Evolutionary conservation across 2,113 vertebrate genomes (phyloP).

Genomic region (Clarias batrachus): DNA sequence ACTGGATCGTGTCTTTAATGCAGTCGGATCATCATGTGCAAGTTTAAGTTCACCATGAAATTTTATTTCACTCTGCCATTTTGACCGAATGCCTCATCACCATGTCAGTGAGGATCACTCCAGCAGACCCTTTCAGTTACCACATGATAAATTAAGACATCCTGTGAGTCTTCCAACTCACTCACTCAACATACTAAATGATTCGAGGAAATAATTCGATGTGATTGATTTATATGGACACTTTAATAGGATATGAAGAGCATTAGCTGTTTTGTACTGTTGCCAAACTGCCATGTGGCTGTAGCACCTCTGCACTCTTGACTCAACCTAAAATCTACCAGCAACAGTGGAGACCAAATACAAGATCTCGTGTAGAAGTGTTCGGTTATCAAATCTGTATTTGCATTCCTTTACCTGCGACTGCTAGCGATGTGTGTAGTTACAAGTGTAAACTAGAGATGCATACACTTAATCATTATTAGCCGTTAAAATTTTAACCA

Average conservation of each 20-base stretch:
- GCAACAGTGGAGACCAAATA: too few species aligned
- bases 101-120: background rate
- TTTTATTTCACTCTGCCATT: background rate
- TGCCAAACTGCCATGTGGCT: background rate
- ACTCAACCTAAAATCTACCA: too few species aligned
- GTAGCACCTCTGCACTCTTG: background rate
- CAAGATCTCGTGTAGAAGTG: too few species aligned
- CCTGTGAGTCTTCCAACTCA: background rate
- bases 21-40: background rate
- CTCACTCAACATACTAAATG: background rate
- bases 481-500: too few species aligned
- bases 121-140: background rate
- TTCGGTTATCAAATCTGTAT: too few species aligned
- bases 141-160: background rate
- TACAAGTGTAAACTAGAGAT: too few species aligned
- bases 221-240: background rate
- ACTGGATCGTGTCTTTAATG: background rate
- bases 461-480: too few species aligned
- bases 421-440: too few species aligned
- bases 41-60: background rate
- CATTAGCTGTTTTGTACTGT: background rate
- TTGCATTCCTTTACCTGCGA: too few species aligned
- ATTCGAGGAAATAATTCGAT: background rate
- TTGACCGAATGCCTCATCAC: background rate
- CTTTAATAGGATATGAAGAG: background rate